Evolutionary conservation across 2,113 vertebrate species (phyloP).

Genomic region (Bettongia penicillata): DNA sequence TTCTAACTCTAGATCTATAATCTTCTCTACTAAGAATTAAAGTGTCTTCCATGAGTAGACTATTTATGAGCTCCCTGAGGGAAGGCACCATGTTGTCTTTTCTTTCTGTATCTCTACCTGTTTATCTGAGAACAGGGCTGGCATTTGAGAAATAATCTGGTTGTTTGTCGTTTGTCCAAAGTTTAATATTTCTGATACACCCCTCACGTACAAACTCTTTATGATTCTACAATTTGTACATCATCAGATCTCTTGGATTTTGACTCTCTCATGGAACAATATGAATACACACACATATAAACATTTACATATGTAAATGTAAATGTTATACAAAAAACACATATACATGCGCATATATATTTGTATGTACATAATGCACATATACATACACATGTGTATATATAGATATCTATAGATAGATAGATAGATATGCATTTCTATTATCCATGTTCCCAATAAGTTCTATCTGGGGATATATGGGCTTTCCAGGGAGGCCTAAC

Average conservation of each 20-base stretch:
- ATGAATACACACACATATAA: neutral
- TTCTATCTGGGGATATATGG: neutral
- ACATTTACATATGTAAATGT: too few species aligned
- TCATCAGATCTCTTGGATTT: neutral
- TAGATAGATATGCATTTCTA: neutral
- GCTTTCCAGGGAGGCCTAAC: too few species aligned
- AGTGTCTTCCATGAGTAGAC: neutral
- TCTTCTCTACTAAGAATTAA: neutral
- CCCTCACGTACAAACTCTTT: neutral
- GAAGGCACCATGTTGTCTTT: neutral
- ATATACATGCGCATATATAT: neutral
- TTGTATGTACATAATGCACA: neutral
- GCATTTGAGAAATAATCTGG: neutral
- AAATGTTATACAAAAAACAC: too few species aligned
- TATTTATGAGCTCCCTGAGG: neutral
- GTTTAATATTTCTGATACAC: neutral
- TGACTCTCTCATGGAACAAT: neutral
- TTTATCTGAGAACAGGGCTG: neutral
- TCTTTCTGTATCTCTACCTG: neutral
- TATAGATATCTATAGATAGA: neutral
- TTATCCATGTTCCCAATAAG: neutral
- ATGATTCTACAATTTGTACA: neutral
- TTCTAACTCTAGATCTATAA: neutral
- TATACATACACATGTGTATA: neutral
- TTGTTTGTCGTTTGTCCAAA: neutral